These are phyloP conservation scores for Hemichromis elongatus DNA, from an alignment of 2,113 vertebrate species.

Conservation along the genomic window DNA sequence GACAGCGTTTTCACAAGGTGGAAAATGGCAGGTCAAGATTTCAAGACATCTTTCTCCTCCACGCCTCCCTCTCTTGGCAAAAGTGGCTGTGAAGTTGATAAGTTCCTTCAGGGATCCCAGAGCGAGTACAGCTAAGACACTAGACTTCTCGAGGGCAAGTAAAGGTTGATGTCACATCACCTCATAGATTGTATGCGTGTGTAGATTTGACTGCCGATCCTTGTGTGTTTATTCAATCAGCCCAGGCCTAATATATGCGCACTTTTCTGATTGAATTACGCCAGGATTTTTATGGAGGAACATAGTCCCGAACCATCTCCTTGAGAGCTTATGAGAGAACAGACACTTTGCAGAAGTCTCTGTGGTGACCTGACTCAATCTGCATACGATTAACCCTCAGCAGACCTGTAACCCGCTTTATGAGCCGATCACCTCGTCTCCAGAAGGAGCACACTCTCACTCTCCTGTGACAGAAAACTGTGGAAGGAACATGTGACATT, in stretches of 20 bases:
- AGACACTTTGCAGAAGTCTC: constrained; percentile 39
- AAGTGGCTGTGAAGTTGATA: constrained; percentile 56
- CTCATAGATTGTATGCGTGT: background rate
- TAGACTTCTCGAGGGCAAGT: constrained; percentile 22
- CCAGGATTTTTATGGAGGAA: constrained; percentile 45
- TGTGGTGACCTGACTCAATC: constrained; percentile 52
- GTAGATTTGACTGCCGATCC: background rate
- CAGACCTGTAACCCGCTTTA: constrained; percentile 58
- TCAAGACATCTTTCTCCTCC: constrained; percentile 11
- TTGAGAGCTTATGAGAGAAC: constrained; percentile 30
- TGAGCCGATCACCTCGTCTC: constrained; percentile 35
- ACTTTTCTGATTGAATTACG: constrained; percentile 46
- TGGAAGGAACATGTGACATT: constrained; percentile 7
- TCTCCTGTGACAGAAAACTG: constrained; percentile 13
- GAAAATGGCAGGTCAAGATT: constrained; percentile 62
- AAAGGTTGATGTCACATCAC: constrained; percentile 41
- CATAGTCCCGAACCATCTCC: constrained; percentile 22
- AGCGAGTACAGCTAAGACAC: constrained; percentile 36
- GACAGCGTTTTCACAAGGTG: constrained; percentile 52
- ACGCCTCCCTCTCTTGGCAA: background rate
- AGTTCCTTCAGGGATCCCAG: constrained; percentile 43
- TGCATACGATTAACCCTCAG: constrained; percentile 60
- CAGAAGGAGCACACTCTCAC: background rate
- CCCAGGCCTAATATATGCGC: constrained; percentile 2
- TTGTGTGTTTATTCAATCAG: constrained; percentile 33